Evolutionary conservation across 2,113 vertebrate genomes (phyloP).

Genomic region (Corythornis vintsioides): DNA sequence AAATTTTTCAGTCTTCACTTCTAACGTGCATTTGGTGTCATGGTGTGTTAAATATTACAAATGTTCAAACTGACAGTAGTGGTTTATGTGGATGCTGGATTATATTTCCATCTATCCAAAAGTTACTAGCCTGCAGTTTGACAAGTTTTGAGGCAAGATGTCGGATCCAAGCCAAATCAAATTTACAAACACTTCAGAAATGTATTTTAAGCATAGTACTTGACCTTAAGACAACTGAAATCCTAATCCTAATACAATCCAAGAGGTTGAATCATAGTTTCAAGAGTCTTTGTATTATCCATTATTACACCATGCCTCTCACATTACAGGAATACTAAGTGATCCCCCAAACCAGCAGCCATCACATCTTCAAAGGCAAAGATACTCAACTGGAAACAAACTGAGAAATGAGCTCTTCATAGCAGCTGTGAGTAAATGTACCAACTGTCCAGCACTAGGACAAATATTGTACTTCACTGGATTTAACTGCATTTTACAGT

Average conservation of each 20-base stretch:
- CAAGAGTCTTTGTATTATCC: not conserved
- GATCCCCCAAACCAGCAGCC: not conserved
- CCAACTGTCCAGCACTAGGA: not conserved
- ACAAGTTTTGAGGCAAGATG: not conserved
- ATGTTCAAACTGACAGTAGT: not conserved
- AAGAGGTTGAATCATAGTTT: constrained; percentile 11
- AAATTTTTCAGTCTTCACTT: not conserved
- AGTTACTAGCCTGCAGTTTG: not conserved
- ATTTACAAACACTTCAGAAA: not conserved
- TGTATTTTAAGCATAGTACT: not conserved
- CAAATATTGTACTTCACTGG: not conserved
- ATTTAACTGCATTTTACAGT: not conserved
- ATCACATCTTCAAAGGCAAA: constrained; percentile 1
- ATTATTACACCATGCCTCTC: not conserved
- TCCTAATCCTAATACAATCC: not conserved
- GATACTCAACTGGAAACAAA: constrained; percentile 12
- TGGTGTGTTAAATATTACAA: not conserved
- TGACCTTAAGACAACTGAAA: not conserved
- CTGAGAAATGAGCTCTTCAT: constrained; percentile 10
- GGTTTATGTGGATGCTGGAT: not conserved
- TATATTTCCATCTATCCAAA: not conserved
- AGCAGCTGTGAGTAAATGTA: constrained; percentile 27
- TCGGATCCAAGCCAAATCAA: not conserved
- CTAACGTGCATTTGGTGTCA: not conserved
- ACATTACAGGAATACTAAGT: not conserved